Percentiles rank a stretch among this genome's conserved stretches.
Conservation (phyloP, 2,888 invertebrate genomes). For the Capitulum mitella region DNA sequence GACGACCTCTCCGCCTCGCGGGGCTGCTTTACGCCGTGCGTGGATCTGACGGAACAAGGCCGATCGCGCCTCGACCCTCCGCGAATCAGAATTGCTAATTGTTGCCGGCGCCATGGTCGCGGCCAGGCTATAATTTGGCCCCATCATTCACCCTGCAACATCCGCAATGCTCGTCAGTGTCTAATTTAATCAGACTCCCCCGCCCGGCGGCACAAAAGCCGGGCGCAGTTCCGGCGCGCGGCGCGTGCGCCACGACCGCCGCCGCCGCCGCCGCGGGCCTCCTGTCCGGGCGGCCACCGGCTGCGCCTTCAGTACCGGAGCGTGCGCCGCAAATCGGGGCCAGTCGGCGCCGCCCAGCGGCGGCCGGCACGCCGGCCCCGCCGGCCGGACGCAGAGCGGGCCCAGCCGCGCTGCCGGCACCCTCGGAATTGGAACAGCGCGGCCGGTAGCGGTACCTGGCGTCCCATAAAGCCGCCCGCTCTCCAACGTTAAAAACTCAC, state of each 20-base stretch:
- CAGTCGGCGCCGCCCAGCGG: background rate
- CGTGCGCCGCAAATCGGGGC: background rate
- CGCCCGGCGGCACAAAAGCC: background rate
- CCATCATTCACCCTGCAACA: constrained; percentile 8
- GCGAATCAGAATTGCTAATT: constrained; percentile 14
- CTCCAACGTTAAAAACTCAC: background rate
- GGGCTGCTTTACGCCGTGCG: background rate
- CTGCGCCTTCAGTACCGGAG: background rate
- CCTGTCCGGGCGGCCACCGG: background rate
- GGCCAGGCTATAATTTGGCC: background rate
- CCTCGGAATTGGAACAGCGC: too few relatives aligned
- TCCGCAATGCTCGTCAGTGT: background rate
- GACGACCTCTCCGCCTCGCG: background rate
- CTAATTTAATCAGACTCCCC: background rate
- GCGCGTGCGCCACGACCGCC: background rate
- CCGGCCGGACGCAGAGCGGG: too few relatives aligned
- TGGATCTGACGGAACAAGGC: background rate
- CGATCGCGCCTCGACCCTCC: background rate
- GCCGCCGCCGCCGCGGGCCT: background rate
- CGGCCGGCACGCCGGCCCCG: background rate
- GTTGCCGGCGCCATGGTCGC: background rate
- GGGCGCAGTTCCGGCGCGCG: background rate
- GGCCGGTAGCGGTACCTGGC: too few relatives aligned
- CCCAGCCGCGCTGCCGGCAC: too few relatives aligned
- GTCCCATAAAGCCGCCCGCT: too few relatives aligned